Percentiles rank a stretch among this genome's conserved stretches.
phyloP scores from a whole-genome alignment of 2,797 vertebrate genomes.

The Scarus forsteni region DNA sequence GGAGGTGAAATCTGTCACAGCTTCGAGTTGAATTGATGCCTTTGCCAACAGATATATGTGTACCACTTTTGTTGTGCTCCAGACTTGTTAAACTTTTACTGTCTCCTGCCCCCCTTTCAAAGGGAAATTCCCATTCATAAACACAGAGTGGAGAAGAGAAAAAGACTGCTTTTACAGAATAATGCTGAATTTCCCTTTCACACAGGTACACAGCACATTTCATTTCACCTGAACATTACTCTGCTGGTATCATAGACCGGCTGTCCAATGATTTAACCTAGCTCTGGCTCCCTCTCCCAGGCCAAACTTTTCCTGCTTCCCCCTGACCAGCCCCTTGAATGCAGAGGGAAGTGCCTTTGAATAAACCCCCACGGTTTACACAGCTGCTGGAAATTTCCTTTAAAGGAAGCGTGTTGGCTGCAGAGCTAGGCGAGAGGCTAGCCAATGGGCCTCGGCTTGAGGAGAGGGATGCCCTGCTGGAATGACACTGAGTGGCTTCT shows the following conservation, averaged over 20 bases:
- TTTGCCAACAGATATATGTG: constrained; percentile 43
- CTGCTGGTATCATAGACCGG: constrained; percentile 11
- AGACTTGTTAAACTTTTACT: constrained; percentile 56
- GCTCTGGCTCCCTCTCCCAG: constrained; percentile 11
- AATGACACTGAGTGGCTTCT: constrained; percentile 9
- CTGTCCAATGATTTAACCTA: constrained; percentile 39
- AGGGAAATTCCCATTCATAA: constrained; percentile 60
- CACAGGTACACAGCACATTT: constrained; percentile 10
- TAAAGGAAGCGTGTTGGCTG: constrained; percentile 82
- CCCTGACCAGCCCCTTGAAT: constrained; percentile 57
- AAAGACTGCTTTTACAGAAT: constrained; percentile 33
- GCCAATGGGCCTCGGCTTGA: constrained; percentile 15
- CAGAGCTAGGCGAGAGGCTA: constrained; percentile 31
- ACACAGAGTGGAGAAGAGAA: constrained; percentile 23
- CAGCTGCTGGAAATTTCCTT: constrained; percentile 87
- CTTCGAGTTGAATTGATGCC: constrained; percentile 32
- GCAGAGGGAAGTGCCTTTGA: constrained; percentile 71
- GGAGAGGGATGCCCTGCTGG: constrained; percentile 12
- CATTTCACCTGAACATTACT: constrained; percentile 24
- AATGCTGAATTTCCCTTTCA: constrained; percentile 20
- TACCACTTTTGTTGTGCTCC: constrained; percentile 30
- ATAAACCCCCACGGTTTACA: constrained; percentile 78
- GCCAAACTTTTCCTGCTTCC: constrained; percentile 58
- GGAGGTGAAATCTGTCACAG: constrained; percentile 18
- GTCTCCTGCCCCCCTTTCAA: constrained; percentile 24